Evolutionary conservation across 1,140 invertebrate genomes (phyloP), one percentile per base, ranked within the genome.

Genomic region (Lepidotrigona ventralis): DNA sequence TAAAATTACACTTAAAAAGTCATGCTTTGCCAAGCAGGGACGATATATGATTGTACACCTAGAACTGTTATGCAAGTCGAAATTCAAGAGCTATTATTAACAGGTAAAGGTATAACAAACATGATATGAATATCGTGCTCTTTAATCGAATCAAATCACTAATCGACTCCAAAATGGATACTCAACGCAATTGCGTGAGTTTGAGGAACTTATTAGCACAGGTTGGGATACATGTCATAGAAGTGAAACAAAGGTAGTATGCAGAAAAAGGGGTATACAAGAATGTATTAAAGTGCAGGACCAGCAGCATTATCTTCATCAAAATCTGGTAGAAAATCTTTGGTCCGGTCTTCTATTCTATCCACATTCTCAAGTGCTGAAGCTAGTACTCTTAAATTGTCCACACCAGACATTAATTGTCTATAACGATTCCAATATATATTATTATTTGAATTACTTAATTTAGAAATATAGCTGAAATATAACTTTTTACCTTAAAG

Each of bases 321-420:
- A 56, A 93, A 93, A 89, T 95, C 94, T 54, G 90, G 89, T 86
- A 95, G 90, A 92, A 95, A 95, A 84, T 95, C 94, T 92, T 93
- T 94, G 90, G 94, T 94, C 85, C 91, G 91, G 89, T 95, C 95
- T 86, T 96, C 95, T 92, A 95, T 95, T 85, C 93, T 94, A 88
- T 95, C 93, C 86, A 95, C 90, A 85, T 95, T 95, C 90, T 96
- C 95, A 79, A 96, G 89, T 9, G 95, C 90, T 58, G 95, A 94
- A 21, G 95, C 95, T 88, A 96, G 95, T 81, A 96, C 93, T 85
- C 95, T 93, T 63, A 96, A 91, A 93, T 96, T 96, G 84, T 95
- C 95, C 39, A 96, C 96, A 54, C 96, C 96, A 63, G 94, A 95
- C 88, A 96, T 93, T 58, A 96, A 86, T 94, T 96, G 96, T 86